Conservation (phyloP, 2,113 vertebrate species). For the Gallinago undulata region DNA sequence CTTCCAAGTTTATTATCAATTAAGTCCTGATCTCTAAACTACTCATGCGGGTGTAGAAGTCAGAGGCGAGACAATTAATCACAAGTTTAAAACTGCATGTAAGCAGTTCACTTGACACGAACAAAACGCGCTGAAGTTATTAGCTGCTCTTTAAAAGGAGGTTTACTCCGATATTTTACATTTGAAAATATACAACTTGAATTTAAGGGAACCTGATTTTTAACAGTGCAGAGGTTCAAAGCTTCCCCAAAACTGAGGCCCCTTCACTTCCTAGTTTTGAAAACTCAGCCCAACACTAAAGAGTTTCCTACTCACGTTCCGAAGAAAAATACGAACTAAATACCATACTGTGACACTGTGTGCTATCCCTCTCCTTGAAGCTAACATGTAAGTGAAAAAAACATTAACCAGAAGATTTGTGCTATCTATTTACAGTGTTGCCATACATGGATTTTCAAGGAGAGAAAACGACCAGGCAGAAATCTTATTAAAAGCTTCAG, state of each 20-base stretch:
- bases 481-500: slow-evolving; percentile 26
- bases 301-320: background rate
- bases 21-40: background rate
- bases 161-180: background rate
- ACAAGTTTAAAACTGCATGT: background rate
- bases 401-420: background rate
- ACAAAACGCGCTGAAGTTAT: background rate
- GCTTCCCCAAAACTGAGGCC: background rate
- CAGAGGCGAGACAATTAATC: background rate
- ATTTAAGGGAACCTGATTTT: background rate
- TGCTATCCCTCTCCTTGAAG: background rate
- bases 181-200: background rate
- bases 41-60: background rate
- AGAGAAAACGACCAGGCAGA: background rate
- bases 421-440: background rate
- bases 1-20: background rate
- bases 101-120: background rate
- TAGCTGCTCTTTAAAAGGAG: background rate
- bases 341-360: background rate
- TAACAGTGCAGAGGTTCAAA: background rate
- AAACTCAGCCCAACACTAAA: background rate
- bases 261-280: background rate
- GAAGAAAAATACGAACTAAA: background rate
- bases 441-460: background rate
- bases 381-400: background rate